Percentiles rank a stretch among this genome's conserved stretches.
phyloP scores from a whole-genome alignment of 2,113 vertebrate species.

The Pampusana beccarii region DNA sequence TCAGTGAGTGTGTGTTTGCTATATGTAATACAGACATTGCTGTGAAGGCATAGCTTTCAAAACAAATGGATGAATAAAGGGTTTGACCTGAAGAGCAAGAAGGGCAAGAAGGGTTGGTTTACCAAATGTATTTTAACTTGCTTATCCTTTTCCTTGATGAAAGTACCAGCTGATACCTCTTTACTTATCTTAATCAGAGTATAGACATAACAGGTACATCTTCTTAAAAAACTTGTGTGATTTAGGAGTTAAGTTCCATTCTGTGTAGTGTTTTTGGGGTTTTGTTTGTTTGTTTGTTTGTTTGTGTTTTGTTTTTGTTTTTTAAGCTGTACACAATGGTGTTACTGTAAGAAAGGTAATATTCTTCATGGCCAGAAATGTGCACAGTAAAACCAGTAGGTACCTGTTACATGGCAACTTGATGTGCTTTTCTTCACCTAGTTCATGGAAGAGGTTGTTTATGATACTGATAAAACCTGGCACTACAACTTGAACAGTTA shows the following conservation, averaged over 20 bases:
- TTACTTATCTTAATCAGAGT: not conserved
- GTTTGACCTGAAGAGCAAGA: not conserved
- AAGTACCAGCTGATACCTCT: not conserved
- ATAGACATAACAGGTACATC: not conserved
- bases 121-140: not conserved
- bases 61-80: not conserved
- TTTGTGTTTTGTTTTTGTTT: not conserved
- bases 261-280: not conserved
- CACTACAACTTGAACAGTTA: not conserved
- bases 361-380: not conserved
- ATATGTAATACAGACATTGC: not conserved
- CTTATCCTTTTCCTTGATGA: not conserved
- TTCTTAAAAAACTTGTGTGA: not conserved
- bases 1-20: not conserved
- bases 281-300: no score
- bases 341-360: not conserved
- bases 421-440: not conserved
- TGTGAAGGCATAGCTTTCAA: not conserved
- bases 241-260: not conserved
- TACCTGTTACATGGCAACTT: not conserved
- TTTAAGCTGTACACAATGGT: not conserved
- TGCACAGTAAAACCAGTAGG: not conserved
- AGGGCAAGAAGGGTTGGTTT: not conserved
- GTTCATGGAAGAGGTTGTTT: not conserved
- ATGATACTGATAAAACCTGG: not conserved